These are phyloP conservation scores for Drosophila trichaetosa DNA, from an alignment of 2,888 invertebrate species.

Conservation along the genomic window DNA sequence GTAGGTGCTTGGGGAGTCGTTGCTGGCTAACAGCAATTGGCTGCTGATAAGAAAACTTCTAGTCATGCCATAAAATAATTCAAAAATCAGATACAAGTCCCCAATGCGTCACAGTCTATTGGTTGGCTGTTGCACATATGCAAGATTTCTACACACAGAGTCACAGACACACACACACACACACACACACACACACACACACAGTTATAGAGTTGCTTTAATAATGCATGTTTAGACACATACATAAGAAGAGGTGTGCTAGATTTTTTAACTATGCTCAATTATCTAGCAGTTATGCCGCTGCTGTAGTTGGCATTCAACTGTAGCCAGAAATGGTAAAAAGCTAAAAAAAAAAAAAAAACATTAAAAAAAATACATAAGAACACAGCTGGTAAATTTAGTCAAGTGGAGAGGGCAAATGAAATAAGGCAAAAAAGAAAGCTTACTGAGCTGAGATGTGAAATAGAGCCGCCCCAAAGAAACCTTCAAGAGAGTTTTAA, in stretches of 20 bases:
- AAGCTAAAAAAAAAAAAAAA: neutral
- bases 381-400: conserved; percentile 57
- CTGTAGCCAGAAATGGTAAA: conserved; percentile 17
- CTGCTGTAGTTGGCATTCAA: conserved; percentile 12
- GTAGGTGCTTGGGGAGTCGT: conserved; percentile 1
- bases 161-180: neutral
- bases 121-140: conserved; percentile 8
- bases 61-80: conserved; percentile 2
- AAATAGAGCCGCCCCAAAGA: conserved; percentile 23
- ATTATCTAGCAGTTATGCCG: conserved; percentile 18
- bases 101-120: conserved; percentile 14
- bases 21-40: conserved; percentile 8
- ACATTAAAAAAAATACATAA: conserved; percentile 5
- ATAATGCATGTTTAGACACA: conserved; percentile 23
- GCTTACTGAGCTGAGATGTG: conserved; percentile 29
- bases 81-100: conserved; percentile 10
- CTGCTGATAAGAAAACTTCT: conserved; percentile 30
- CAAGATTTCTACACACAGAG: conserved; percentile 3
- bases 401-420: conserved; percentile 62
- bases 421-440: conserved; percentile 29
- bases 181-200: neutral
- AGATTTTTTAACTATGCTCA: conserved; percentile 17
- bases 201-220: conserved; percentile 23
- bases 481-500: conserved; percentile 62
- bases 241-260: neutral